Conservation (phyloP, 2,888 invertebrate genomes). For the Gymnocheta viridis region DNA sequence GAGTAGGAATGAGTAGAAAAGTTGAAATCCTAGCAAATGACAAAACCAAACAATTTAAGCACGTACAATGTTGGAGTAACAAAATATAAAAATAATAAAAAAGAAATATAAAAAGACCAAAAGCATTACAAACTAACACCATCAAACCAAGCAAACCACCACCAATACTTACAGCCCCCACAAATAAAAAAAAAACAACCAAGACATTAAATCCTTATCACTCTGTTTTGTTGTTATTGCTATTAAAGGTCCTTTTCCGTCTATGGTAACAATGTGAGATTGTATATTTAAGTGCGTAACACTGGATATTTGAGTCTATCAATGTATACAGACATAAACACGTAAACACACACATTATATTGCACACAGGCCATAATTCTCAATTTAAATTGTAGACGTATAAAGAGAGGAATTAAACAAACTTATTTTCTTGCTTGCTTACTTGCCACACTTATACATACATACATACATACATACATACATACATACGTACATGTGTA, state of each 20-base stretch:
- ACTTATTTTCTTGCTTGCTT: slow-evolving; percentile 45
- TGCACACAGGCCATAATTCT: slow-evolving; percentile 69
- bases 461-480: neutral
- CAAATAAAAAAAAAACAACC: slow-evolving; percentile 8
- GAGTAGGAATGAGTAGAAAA: slow-evolving; percentile 30
- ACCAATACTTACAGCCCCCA: slow-evolving; percentile 18
- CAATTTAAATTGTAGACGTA: slow-evolving; percentile 70
- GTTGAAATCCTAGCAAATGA: slow-evolving; percentile 65
- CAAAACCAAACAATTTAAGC: slow-evolving; percentile 71
- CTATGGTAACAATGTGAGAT: slow-evolving; percentile 22
- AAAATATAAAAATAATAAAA: slow-evolving; percentile 34
- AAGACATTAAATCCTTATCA: slow-evolving; percentile 69
- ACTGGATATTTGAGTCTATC: slow-evolving; percentile 55
- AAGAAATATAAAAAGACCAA: slow-evolving; percentile 50
- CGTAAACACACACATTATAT: neutral
- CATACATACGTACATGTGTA: neutral
- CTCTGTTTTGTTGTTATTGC: slow-evolving; percentile 63
- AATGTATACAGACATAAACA: slow-evolving; percentile 9
- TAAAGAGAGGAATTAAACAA: slow-evolving; percentile 66
- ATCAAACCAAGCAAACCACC: slow-evolving; percentile 13
- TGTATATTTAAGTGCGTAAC: slow-evolving; percentile 41
- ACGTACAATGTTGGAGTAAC: slow-evolving; percentile 60
- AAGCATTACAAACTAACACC: slow-evolving; percentile 56
- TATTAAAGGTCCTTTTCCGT: slow-evolving; percentile 51
- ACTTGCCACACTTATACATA: neutral